These are phyloP conservation scores for Daubentonia madagascariensis DNA, from an alignment of 2,113 vertebrate genomes.

Conservation along the genomic window DNA sequence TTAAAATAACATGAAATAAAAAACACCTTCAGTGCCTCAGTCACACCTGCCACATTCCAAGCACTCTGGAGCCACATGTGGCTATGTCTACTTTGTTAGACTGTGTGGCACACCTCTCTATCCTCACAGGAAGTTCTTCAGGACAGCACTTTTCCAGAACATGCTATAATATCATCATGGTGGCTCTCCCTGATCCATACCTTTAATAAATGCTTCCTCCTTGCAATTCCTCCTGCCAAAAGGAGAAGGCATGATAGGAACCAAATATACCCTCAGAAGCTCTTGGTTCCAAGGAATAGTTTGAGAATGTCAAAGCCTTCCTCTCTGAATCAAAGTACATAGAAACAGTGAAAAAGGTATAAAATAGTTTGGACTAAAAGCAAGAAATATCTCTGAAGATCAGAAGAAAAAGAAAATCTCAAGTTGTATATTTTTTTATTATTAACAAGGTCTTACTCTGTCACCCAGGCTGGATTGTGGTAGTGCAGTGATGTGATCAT, in stretches of 20 bases:
- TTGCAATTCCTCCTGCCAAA: background rate
- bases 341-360: background rate
- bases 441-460: no score
- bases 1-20: background rate
- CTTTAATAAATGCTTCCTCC: background rate
- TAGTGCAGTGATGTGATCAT: no score
- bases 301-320: background rate
- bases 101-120: fast-evolving
- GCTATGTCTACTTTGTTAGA: fast-evolving
- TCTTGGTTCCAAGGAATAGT: background rate
- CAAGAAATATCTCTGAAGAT: background rate
- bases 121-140: background rate
- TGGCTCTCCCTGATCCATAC: background rate
- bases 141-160: fast-evolving
- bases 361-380: background rate
- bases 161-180: background rate
- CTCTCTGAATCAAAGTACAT: background rate
- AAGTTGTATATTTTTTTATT: no score
- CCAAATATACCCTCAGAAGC: background rate
- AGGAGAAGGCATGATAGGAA: background rate
- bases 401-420: background rate
- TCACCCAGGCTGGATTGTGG: no score
- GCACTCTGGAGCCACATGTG: background rate
- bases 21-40: background rate
- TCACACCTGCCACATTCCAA: background rate